These are phyloP conservation scores for Melanotaenia parkinsoni DNA, from an alignment of 2,797 vertebrate genomes.

Conservation along the genomic window DNA sequence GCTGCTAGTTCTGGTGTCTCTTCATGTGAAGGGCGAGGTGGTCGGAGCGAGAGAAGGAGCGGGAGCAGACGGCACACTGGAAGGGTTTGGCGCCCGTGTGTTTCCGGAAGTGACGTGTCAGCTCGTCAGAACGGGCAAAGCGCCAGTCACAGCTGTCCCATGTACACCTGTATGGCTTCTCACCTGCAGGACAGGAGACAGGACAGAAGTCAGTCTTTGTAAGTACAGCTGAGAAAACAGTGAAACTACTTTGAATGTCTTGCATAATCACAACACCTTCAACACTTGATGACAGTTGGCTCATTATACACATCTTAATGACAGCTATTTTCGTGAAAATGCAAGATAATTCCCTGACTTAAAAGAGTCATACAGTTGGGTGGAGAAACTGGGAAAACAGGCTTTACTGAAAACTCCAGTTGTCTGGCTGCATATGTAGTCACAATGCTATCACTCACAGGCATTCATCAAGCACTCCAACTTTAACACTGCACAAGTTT, in stretches of 20 bases:
- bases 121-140: slow-evolving; percentile 95
- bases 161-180: slow-evolving; percentile 98
- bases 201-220: not conserved
- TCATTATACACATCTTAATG: not conserved
- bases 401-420: slow-evolving; percentile 57
- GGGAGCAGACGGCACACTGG: slow-evolving; percentile 95
- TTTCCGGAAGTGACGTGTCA: slow-evolving; percentile 97
- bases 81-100: slow-evolving; percentile 99
- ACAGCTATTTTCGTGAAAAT: slow-evolving; percentile 14
- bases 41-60: slow-evolving; percentile 97
- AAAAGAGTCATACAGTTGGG: slow-evolving; percentile 55
- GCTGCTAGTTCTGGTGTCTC: slow-evolving; percentile 91
- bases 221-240: slow-evolving; percentile 8
- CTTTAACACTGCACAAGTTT: slow-evolving; percentile 43
- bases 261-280: not conserved
- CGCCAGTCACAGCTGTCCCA: slow-evolving; percentile 99
- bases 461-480: slow-evolving; percentile 34
- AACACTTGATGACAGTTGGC: not conserved
- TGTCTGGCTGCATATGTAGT: slow-evolving; percentile 33
- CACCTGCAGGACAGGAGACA: slow-evolving; percentile 81
- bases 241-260: not conserved
- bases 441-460: slow-evolving; percentile 50
- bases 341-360: slow-evolving; percentile 15
- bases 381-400: slow-evolving; percentile 66
- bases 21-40: slow-evolving; percentile 99